Conservation (phyloP, 2,797 vertebrate species). For the Cynodonichthys magdalenae region DNA sequence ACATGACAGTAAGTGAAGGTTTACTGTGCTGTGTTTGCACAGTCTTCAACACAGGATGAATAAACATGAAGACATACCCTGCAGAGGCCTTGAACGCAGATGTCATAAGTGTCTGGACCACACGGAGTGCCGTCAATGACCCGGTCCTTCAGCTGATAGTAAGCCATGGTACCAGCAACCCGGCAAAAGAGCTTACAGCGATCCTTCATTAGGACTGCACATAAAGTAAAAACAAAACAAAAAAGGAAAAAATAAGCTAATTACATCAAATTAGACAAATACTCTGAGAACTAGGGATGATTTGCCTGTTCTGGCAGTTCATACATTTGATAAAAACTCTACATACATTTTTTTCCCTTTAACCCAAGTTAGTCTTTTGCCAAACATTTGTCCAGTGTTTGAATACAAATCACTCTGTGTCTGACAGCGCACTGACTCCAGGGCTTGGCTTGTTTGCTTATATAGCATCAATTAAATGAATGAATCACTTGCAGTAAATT, state of each 20-base stretch:
- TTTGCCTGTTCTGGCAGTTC: neutral
- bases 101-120: slow-evolving; percentile 91
- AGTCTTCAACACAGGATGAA: neutral
- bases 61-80: slow-evolving; percentile 80
- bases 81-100: slow-evolving; percentile 98
- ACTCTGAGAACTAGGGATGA: neutral
- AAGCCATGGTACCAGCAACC: slow-evolving; percentile 90
- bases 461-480: slow-evolving; percentile 56
- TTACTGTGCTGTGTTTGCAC: neutral
- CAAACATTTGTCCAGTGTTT: slow-evolving; percentile 31
- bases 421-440: slow-evolving; percentile 35
- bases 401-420: slow-evolving; percentile 24
- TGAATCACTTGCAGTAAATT: slow-evolving; percentile 58
- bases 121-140: slow-evolving; percentile 95
- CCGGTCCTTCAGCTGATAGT: slow-evolving; percentile 95
- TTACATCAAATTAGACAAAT: slow-evolving; percentile 6
- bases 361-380: slow-evolving; percentile 12
- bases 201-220: slow-evolving; percentile 94
- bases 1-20: neutral
- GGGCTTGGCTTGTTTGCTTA: slow-evolving; percentile 55
- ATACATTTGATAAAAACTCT: slow-evolving; percentile 18
- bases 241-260: slow-evolving; percentile 4
- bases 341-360: slow-evolving; percentile 13
- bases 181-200: slow-evolving; percentile 98
- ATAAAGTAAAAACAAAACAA: slow-evolving; percentile 30